Conservation (phyloP, 2,797 vertebrate genomes). For the Coendou prehensilis region DNA sequence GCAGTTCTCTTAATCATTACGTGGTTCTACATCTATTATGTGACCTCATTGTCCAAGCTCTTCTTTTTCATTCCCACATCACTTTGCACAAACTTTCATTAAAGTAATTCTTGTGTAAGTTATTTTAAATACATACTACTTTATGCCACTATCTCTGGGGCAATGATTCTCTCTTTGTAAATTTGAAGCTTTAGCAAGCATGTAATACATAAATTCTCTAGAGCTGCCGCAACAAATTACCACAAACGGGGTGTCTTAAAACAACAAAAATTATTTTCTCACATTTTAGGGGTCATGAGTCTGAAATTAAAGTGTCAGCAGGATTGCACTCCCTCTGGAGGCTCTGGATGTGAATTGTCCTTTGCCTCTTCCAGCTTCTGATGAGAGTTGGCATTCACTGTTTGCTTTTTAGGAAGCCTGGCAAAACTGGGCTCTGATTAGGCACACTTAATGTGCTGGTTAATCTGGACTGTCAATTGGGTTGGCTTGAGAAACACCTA, state of each 20-base stretch:
- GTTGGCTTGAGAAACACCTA: background rate
- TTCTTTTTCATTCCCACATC: slow-evolving; percentile 1
- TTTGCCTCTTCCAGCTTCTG: background rate
- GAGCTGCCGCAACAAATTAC: slow-evolving; percentile 20
- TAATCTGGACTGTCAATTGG: no score
- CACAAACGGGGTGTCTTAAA: slow-evolving; percentile 35
- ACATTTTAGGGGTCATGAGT: background rate
- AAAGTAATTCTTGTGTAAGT: slow-evolving; percentile 3
- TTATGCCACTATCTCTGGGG: slow-evolving; percentile 33
- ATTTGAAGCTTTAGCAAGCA: slow-evolving; percentile 18
- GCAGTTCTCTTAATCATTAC: background rate
- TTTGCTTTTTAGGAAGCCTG: background rate
- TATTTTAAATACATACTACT: slow-evolving; percentile 59
- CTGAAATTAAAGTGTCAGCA: background rate
- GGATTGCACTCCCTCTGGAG: background rate
- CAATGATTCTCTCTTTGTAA: slow-evolving; percentile 6
- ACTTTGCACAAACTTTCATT: slow-evolving; percentile 17
- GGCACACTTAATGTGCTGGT: background rate
- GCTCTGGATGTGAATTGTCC: background rate
- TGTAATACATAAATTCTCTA: background rate
- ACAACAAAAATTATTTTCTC: slow-evolving; percentile 31
- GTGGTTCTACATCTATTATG: background rate
- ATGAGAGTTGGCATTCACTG: background rate
- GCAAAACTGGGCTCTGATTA: background rate
- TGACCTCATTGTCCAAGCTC: background rate